Percentiles rank a stretch among this genome's conserved stretches.
These are phyloP conservation scores for Alcedo quadribrachys DNA, from an alignment of 2,797 vertebrate species.

Conservation along the genomic window DNA sequence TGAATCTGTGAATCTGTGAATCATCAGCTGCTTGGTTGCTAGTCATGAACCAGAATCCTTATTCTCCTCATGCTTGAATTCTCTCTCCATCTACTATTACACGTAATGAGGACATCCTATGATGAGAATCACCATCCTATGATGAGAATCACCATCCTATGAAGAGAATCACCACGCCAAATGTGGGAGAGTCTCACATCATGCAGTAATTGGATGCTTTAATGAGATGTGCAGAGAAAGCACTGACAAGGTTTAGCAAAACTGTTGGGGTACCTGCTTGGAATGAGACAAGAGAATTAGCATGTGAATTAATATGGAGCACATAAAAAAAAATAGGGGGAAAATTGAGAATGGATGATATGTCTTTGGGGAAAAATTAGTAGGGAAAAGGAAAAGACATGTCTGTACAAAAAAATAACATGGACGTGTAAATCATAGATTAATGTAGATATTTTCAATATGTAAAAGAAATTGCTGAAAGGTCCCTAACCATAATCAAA, in stretches of 20 bases:
- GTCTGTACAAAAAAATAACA: not conserved
- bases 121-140: no score
- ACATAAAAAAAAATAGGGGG: not conserved
- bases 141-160: not conserved
- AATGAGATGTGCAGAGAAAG: not conserved
- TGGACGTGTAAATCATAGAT: not conserved
- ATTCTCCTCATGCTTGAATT: not conserved
- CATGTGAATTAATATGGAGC: not conserved
- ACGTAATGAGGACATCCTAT: rapidly evolving
- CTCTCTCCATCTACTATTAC: not conserved
- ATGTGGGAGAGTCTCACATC: not conserved
- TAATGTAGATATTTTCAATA: not conserved
- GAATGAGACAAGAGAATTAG: not conserved
- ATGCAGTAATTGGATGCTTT: not conserved
- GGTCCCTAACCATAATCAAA: not conserved
- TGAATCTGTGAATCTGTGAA: no score
- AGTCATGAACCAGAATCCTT: not conserved
- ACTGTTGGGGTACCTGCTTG: not conserved
- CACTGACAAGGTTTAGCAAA: not conserved
- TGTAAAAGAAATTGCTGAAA: not conserved
- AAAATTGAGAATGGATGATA: not conserved
- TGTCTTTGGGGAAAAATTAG: not conserved
- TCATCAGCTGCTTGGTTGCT: not conserved
- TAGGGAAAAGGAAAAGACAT: not conserved
- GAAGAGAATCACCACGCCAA: not conserved